A percentile compares a stretch with the other conserved stretches of the same genome.
Evolutionary conservation across 2,113 vertebrate species (phyloP).

Genomic region (Zosterops lateralis): DNA sequence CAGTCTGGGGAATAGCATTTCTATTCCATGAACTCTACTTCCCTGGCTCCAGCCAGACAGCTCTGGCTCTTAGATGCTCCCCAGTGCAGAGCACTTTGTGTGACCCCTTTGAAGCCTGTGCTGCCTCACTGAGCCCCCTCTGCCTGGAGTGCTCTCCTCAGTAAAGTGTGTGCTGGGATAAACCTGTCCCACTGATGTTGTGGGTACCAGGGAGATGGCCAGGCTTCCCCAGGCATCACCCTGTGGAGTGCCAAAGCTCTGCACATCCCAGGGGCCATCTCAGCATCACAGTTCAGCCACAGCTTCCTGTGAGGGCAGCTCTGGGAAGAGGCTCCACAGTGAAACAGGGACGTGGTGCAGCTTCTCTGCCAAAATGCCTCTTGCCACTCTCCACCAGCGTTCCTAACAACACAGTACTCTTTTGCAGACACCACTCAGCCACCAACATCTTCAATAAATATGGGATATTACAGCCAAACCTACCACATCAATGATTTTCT

Average conservation of each 20-base stretch:
- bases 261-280: not conserved
- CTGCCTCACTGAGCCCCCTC: not conserved
- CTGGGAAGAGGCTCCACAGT: not conserved
- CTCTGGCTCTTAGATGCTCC: not conserved
- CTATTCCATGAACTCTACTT: not conserved
- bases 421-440: not conserved
- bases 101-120: not conserved
- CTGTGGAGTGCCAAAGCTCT: not conserved
- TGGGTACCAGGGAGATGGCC: not conserved
- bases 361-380: not conserved
- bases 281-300: not conserved
- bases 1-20: not conserved
- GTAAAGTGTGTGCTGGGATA: rapidly evolving
- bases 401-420: not conserved
- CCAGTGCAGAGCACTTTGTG: not conserved
- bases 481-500: not conserved
- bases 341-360: rapidly evolving
- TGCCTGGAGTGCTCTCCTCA: not conserved
- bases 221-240: not conserved
- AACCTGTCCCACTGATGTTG: not conserved
- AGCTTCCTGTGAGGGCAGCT: not conserved
- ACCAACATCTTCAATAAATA: not conserved
- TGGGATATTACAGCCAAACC: not conserved
- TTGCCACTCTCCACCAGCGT: not conserved
- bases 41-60: not conserved